Conservation (phyloP, 2,113 vertebrate genomes). For the Tupaia tana region DNA sequence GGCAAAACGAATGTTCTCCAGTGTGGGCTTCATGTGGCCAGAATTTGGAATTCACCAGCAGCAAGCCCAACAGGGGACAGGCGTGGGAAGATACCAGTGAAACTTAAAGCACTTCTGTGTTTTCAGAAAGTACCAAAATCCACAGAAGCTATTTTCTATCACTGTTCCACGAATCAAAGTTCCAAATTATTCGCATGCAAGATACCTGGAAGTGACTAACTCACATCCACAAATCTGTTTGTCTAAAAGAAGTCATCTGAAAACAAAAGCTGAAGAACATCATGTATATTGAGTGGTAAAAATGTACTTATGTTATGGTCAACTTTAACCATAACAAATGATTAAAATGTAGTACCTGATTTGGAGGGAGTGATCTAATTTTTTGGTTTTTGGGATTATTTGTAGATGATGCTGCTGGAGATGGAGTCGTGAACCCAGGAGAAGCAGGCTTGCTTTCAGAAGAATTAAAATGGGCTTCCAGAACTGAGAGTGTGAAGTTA, state of each 20-base stretch:
- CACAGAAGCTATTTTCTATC: background rate
- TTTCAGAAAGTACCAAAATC: slow-evolving; percentile 9
- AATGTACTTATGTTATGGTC: background rate
- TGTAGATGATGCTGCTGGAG: slow-evolving; percentile 79
- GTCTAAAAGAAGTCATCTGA: slow-evolving; percentile 24
- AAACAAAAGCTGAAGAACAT: background rate
- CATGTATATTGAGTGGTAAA: background rate
- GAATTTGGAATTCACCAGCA: background rate
- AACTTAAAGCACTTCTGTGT: background rate
- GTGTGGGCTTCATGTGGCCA: background rate
- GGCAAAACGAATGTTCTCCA: background rate
- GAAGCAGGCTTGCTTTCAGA: slow-evolving; percentile 74
- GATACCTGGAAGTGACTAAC: background rate
- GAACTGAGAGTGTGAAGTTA: slow-evolving; percentile 69
- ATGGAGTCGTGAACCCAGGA: slow-evolving; percentile 69
- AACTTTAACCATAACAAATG: background rate
- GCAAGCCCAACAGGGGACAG: background rate
- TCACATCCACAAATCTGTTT: background rate
- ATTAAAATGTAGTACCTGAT: slow-evolving; percentile 6
- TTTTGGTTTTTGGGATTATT: slow-evolving; percentile 63
- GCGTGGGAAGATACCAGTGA: background rate
- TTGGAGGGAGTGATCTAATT: slow-evolving; percentile 53
- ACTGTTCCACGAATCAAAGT: slow-evolving; percentile 43
- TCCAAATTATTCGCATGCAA: slow-evolving; percentile 30
- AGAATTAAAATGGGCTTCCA: slow-evolving; percentile 78